These are phyloP conservation scores for Lepeophtheirus salmonis DNA, from an alignment of 1,140 invertebrate species.

Conservation along the genomic window DNA sequence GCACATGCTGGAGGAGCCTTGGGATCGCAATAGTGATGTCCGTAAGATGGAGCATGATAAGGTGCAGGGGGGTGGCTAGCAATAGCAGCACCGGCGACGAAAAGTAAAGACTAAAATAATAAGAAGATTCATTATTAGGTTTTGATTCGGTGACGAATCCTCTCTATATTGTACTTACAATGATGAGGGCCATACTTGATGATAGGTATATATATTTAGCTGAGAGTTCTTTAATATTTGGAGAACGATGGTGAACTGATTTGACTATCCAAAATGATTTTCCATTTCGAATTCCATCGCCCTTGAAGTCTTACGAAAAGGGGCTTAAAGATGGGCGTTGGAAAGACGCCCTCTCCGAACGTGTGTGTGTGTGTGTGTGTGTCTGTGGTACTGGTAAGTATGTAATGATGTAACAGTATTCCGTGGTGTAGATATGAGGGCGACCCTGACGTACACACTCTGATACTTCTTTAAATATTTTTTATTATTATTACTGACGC, in stretches of 20 bases:
- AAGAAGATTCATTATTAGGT: not conserved
- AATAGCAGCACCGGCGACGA: constrained; percentile 14
- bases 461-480: too few relatives aligned
- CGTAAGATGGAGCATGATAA: constrained; percentile 18
- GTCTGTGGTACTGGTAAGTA: too few relatives aligned
- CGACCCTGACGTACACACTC: too few relatives aligned
- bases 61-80: constrained; percentile 17
- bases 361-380: too few relatives aligned
- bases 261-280: not conserved
- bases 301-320: too few relatives aligned
- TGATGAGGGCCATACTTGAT: not conserved
- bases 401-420: too few relatives aligned
- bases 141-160: not conserved
- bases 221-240: not conserved
- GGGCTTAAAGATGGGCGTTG: not conserved
- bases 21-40: constrained; percentile 22
- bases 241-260: not conserved
- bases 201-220: not conserved
- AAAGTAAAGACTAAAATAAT: not conserved
- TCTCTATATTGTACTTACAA: not conserved
- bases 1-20: constrained; percentile 21
- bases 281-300: not conserved
- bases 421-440: too few relatives aligned
- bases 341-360: too few relatives aligned
- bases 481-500: too few relatives aligned